Evolutionary conservation across 2,888 invertebrate genomes (phyloP).

Genomic region (Octodonta nipae): DNA sequence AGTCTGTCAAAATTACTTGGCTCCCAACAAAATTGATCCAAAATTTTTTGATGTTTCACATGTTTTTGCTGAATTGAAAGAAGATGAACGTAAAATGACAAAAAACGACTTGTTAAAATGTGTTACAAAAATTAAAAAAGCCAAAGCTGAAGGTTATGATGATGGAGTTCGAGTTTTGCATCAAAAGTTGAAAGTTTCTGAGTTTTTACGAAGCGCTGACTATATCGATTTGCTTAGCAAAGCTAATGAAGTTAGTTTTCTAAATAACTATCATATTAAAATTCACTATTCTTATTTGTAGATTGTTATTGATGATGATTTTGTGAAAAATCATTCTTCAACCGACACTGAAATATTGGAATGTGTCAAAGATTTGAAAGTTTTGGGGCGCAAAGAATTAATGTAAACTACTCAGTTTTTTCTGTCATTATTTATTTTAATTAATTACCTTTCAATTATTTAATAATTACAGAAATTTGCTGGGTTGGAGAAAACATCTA

Average conservation of each 20-base stretch:
- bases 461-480: conserved; percentile 55
- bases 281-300: too few relatives aligned
- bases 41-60: conserved; percentile 84
- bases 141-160: conserved; percentile 82
- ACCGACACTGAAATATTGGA: conserved; percentile 82
- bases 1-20: conserved; percentile 85
- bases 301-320: conserved; percentile 66
- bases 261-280: background rate
- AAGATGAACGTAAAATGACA: conserved; percentile 56
- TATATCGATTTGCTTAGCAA: conserved; percentile 70
- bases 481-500: conserved; percentile 76
- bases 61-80: conserved; percentile 88
- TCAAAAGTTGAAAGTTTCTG: conserved; percentile 58
- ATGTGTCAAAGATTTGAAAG: conserved; percentile 92
- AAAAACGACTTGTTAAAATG: conserved; percentile 52
- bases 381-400: conserved; percentile 86
- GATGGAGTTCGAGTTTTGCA: conserved; percentile 79
- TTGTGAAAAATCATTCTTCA: conserved; percentile 57
- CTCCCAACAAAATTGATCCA: conserved; percentile 84
- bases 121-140: conserved; percentile 66
- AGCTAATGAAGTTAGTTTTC: conserved; percentile 42
- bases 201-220: conserved; percentile 67
- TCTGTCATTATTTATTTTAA: too few relatives aligned
- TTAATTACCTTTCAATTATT: too few relatives aligned
- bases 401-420: too few relatives aligned